phyloP scores from a whole-genome alignment of 2,888 invertebrate species.

The Brassicogethes aeneus region DNA sequence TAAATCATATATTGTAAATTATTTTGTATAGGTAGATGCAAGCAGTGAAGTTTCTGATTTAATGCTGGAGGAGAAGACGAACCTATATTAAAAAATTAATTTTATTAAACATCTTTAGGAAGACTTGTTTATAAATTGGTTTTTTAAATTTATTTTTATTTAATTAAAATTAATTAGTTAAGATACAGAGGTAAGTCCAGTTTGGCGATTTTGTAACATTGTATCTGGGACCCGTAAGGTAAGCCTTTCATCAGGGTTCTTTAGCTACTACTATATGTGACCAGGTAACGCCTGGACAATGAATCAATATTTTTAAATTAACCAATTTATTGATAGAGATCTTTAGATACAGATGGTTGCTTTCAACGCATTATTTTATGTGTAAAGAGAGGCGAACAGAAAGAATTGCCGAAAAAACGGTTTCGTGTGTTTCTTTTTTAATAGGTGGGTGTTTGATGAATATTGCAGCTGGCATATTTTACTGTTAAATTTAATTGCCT shows the following conservation, averaged over 20 bases:
- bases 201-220: neutral
- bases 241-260: constrained; percentile 19
- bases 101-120: no score
- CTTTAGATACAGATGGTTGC: constrained; percentile 24
- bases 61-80: no score
- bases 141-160: no score
- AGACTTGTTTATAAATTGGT: no score
- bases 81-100: no score
- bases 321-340: constrained; percentile 38
- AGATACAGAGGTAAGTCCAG: neutral
- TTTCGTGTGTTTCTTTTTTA: neutral
- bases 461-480: neutral
- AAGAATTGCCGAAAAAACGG: neutral
- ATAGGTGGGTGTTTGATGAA: neutral
- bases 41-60: no score
- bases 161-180: no score
- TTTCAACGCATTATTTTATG: constrained; percentile 27
- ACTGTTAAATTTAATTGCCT: no score
- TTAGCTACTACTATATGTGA: constrained; percentile 24
- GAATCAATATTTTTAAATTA: constrained; percentile 40
- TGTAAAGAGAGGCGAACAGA: neutral
- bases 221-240: neutral
- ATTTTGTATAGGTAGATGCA: no score
- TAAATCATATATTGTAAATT: no score
- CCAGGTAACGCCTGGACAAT: constrained; percentile 30